Evolutionary conservation across 2,888 invertebrate genomes (phyloP).

Genomic region (Steinernema scapterisci): DNA sequence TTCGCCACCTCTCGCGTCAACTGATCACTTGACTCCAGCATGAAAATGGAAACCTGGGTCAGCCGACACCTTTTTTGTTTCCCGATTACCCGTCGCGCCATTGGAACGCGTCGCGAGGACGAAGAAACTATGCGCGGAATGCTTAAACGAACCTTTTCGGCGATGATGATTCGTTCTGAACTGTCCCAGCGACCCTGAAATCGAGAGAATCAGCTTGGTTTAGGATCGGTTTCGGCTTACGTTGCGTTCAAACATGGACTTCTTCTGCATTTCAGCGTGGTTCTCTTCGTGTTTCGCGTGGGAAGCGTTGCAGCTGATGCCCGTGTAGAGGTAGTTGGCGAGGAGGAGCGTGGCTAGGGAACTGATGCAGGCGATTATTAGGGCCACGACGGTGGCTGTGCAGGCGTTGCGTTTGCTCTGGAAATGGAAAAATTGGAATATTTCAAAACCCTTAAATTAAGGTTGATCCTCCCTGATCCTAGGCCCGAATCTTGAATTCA

Average conservation of each 20-base stretch:
- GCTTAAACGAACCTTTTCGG: constrained; percentile 20
- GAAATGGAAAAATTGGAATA: neutral
- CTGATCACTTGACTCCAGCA: neutral
- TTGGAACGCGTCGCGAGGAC: neutral
- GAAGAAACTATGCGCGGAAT: constrained; percentile 5
- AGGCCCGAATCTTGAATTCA: no score
- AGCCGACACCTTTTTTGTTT: constrained; percentile 9
- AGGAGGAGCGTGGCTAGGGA: constrained; percentile 25
- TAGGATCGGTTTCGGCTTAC: neutral
- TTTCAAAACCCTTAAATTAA: no score
- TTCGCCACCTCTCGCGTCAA: neutral
- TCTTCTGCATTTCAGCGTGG: neutral
- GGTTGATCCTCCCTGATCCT: no score
- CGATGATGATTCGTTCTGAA: constrained; percentile 20
- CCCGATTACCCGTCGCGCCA: constrained; percentile 14
- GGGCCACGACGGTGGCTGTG: constrained; percentile 12
- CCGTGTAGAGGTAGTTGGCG: constrained; percentile 24
- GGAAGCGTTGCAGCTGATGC: constrained; percentile 1
- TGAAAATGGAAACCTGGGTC: neutral
- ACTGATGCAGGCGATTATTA: constrained; percentile 14
- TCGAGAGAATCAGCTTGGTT: neutral
- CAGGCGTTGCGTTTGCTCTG: neutral
- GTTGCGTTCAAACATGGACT: neutral
- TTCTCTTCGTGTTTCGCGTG: constrained; percentile 3
- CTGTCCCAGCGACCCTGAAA: constrained; percentile 27